Base-by-base conservation (phyloP, 2,888 invertebrate species). In the Cosmorhoe ocellata region DNA sequence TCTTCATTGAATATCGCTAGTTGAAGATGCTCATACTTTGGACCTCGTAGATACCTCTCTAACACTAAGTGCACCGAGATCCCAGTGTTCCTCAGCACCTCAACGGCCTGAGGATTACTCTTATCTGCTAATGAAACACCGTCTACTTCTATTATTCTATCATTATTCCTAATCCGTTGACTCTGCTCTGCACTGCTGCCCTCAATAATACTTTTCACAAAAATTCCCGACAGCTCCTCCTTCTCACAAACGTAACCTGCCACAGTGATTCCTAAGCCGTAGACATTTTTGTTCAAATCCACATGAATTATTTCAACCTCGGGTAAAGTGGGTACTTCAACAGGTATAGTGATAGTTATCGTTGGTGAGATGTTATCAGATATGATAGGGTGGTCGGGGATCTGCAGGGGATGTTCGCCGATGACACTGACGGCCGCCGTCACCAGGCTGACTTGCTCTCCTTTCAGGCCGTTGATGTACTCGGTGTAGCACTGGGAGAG, bases 141-240 rank as follows among this genome's bases (percentile, higher is more conserved):
- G 84, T 99, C 98, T 30, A 95, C 99, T 91, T 98, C 97, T 55
- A 99, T 95, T 72, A 99, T 99, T 74, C 99, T 95, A 90, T 99
- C 99, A 81, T 99, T 99, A 68, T 98, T 93, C 84, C 94, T 95
- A 71, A 99, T 98, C 83, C 95, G 94, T 46, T 95, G 95, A 78
- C 97, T 97, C 69, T 96, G 90, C 78, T 98, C 98, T 0, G 99
- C 99, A 45, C 98, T 98, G 84, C 99, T 98, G 43, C 98, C 98
- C 76, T 97, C 96, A 71, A 98, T 98, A 66, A 99, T 97, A 79
- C 98, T 99, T 85, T 99, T 99, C 11, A 99, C 98, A 90, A 99
- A 99, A 73, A 99, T 99, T 5, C 99, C 99, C n/a, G 98, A 98
- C 42, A 99, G 92, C 84, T 99, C 99, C 88, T 99, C 99, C 88